Conservation (phyloP, 1,140 invertebrate species). For the Ostrea denselamellosa region DNA sequence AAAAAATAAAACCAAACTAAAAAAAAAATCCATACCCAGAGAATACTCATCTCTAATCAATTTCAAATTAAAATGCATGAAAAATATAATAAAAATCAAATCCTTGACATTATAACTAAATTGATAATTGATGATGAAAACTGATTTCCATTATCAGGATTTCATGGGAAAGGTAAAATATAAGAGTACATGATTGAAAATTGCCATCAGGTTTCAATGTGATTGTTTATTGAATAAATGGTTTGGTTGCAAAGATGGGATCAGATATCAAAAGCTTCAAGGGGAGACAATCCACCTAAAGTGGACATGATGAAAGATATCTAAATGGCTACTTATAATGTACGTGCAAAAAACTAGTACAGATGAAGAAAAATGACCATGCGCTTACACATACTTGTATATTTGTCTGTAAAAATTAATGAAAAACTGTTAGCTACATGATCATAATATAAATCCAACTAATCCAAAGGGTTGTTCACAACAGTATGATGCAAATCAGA, state of each 20-base stretch:
- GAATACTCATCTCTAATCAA: too few species aligned
- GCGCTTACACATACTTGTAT: slow-evolving; percentile 30
- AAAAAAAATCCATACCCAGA: too few species aligned
- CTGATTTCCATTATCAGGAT: not conserved
- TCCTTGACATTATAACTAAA: not conserved
- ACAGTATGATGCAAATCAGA: not conserved
- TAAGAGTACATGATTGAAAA: too few species aligned
- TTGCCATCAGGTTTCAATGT: not conserved
- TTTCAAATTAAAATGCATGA: too few species aligned
- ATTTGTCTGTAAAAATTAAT: slow-evolving; percentile 26
- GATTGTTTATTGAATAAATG: not conserved
- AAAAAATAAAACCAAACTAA: too few species aligned
- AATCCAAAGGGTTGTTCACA: not conserved
- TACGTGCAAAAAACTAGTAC: not conserved
- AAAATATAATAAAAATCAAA: too few species aligned
- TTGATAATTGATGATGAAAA: not conserved
- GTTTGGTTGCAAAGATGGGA: not conserved
- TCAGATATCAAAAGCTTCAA: not conserved
- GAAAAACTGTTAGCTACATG: slow-evolving; percentile 23
- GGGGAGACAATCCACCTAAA: not conserved
- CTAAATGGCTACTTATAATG: not conserved
- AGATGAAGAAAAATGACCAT: not conserved
- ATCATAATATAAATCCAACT: not conserved
- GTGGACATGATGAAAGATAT: not conserved
- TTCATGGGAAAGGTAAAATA: too few species aligned